Evolutionary conservation across 2,797 vertebrate species (phyloP).

Genomic region (Mormyrops boulengeri): DNA sequence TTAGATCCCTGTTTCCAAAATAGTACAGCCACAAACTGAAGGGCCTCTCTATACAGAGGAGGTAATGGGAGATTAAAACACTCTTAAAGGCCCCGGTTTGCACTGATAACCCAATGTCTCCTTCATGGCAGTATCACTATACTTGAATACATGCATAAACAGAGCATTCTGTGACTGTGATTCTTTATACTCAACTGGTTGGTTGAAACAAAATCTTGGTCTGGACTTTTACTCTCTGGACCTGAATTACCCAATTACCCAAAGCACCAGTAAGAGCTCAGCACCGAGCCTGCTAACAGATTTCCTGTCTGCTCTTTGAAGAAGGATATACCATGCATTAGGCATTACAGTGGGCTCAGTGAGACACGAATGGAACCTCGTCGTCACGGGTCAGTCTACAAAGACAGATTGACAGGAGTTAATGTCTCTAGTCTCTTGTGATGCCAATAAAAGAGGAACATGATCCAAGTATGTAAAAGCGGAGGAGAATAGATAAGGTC

Average conservation of each 20-base stretch:
- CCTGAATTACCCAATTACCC: neutral
- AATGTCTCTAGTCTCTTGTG: neutral
- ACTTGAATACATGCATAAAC: neutral
- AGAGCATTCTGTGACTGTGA: neutral
- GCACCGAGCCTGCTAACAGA: neutral
- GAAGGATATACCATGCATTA: neutral
- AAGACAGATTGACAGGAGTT: neutral
- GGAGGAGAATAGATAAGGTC: neutral
- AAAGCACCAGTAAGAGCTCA: neutral
- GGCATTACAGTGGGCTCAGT: neutral
- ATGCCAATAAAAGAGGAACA: neutral
- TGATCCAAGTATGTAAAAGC: neutral
- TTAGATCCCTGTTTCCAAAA: neutral
- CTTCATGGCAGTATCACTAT: neutral
- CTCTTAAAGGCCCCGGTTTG: neutral
- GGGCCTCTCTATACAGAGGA: neutral
- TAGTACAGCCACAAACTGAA: neutral
- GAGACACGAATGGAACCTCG: neutral
- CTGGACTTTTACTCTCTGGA: neutral
- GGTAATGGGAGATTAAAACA: neutral
- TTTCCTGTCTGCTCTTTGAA: neutral
- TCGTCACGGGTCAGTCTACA: neutral
- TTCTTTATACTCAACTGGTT: neutral
- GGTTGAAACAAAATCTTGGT: neutral
- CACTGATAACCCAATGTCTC: neutral